phyloP scores from a whole-genome alignment of 30 jellyfish, hydroid and myxozoan genomes.

The Aurelia coerulea region DNA sequence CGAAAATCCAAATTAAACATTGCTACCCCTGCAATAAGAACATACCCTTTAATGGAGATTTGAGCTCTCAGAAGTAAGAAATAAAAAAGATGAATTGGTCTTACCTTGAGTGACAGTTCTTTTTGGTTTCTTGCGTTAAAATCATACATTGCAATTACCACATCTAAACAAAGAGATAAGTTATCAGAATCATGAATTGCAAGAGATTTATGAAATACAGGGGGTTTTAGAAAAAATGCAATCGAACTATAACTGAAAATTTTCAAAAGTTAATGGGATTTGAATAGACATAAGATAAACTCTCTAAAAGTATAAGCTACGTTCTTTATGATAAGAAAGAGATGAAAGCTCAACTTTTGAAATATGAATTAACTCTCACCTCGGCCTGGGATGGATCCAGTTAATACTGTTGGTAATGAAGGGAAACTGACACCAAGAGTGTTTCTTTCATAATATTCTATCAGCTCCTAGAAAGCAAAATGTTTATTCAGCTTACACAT shows the following conservation, averaged over 20 bases:
- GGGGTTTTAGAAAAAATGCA: too few relatives aligned
- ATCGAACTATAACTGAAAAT: too few relatives aligned
- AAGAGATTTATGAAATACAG: too few relatives aligned
- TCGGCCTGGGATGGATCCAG: conserved; percentile 67
- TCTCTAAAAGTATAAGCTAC: too few relatives aligned
- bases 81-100: background rate
- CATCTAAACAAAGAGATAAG: conserved; percentile 9
- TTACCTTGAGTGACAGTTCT: conserved; percentile 78
- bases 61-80: background rate
- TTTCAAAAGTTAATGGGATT: too few relatives aligned
- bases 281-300: too few relatives aligned
- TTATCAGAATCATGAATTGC: background rate
- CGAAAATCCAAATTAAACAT: too few relatives aligned
- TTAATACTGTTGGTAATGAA: conserved; percentile 75
- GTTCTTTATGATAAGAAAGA: too few relatives aligned
- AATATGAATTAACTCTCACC: conserved; percentile 26
- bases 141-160: conserved; percentile 63
- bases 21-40: too few relatives aligned
- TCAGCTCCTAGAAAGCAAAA: conserved; percentile 49
- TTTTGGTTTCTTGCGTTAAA: conserved; percentile 75
- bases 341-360: too few relatives aligned
- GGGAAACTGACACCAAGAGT: conserved; percentile 90
- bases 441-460: conserved; percentile 73
- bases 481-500: too few relatives aligned
- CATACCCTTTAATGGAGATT: too few relatives aligned